Percentiles rank a stretch among this genome's conserved stretches.
Conservation (phyloP, 2,888 invertebrate species). For the Bombylius discolor region DNA sequence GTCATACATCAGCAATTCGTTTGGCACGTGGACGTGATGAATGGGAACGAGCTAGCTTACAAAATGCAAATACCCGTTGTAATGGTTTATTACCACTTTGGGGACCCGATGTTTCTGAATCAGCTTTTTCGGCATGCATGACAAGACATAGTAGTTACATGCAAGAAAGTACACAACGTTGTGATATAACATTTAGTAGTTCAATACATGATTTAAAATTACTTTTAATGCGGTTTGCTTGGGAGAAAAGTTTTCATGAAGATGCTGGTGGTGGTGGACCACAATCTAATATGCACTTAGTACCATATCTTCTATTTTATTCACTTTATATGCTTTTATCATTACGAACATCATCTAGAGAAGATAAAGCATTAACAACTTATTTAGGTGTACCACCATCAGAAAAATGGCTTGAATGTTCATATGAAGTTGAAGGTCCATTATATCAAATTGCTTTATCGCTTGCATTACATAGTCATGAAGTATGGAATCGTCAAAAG, state of each 20-base stretch:
- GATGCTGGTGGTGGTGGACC: constrained; percentile 96
- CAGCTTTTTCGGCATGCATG: constrained; percentile 84
- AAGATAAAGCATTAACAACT: constrained; percentile 61
- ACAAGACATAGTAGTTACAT: constrained; percentile 84
- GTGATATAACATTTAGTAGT: constrained; percentile 34
- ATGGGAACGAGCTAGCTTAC: constrained; percentile 95
- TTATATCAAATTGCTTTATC: constrained; percentile 77
- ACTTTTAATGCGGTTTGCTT: constrained; percentile 74
- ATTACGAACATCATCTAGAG: constrained; percentile 61
- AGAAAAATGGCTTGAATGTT: constrained; percentile 61
- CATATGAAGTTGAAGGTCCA: constrained; percentile 84
- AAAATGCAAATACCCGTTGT: constrained; percentile 95
- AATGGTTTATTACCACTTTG: constrained; percentile 93
- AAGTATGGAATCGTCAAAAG: constrained; percentile 61
- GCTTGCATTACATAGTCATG: constrained; percentile 62
- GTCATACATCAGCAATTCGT: constrained; percentile 92
- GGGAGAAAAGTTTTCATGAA: constrained; percentile 91
- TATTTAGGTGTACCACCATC: constrained; percentile 52
- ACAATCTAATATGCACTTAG: constrained; percentile 92
- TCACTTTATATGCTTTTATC: constrained; percentile 89
- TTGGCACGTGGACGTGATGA: constrained; percentile 68
- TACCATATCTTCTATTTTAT: constrained; percentile 89
- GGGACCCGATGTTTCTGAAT: constrained; percentile 89
- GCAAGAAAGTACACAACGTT: constrained; percentile 38
- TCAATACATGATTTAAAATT: constrained; percentile 87